Evolutionary conservation across 2,113 vertebrate genomes (phyloP), one percentile per base, ranked within the genome.

Genomic region (Grantiella picta): DNA sequence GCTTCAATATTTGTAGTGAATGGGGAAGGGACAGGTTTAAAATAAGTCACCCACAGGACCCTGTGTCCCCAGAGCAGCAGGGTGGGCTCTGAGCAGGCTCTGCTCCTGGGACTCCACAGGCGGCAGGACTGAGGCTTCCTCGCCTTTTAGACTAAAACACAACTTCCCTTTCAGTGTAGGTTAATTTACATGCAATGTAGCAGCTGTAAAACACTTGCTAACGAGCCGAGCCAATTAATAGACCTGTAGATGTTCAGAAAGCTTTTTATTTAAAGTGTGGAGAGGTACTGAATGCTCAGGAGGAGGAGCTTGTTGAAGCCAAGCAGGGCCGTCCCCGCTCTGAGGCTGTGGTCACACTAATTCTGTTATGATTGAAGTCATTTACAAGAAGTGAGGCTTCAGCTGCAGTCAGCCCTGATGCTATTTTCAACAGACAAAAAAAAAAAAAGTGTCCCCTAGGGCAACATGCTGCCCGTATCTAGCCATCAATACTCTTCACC

Each of bases 301-400:
- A 90, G 22, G 42, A 73, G 64, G 70, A 95, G 61, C 21, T 21
- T 63, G 54, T 6, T 44, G 80, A 86, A 82, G 45, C 83, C 56
- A 82, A 42, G 42, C 84, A 33, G 44, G 84, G 60, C 65, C 64
- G 60, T 66, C 85, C 60, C 60, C 20, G 4, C 57, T 50, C 97
- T 36, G 92, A 97, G 93, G 95, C 93, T 97, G 90, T 91, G 95
- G 96, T 98, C 97, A 95, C 97, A 88, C 97, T 98, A 98, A 98
- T 97, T 93, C 96, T 96, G 97, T 94, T 97, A 97, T 84, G 80
- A 96, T 40, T 95, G 97, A 93, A 95, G 94, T 96, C 97, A 97
- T 98, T 99, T 99, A 98, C 98, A 98, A 99, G 98, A 99, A 99
- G 96, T 94, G 88, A 93, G 94, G 66, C 75, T 93, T 61, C 72